phyloP scores from a whole-genome alignment of 1,140 invertebrate genomes.

The Cydia strobilella region DNA sequence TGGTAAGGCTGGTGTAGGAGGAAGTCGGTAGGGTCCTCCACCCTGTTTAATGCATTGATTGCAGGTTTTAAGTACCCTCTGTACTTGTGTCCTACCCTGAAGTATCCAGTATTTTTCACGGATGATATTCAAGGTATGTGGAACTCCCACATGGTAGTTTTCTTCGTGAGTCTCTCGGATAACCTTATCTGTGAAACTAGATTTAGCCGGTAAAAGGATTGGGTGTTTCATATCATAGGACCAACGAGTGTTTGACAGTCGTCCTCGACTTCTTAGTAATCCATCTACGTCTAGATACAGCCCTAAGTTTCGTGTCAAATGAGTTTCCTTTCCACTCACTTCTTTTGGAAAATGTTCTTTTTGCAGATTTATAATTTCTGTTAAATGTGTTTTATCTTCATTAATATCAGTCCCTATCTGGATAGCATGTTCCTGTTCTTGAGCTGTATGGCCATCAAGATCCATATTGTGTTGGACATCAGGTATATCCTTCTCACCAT shows the following conservation, averaged over 20 bases:
- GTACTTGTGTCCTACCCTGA: constrained; percentile 17
- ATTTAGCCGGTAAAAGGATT: constrained; percentile 10
- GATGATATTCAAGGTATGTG: constrained; percentile 20
- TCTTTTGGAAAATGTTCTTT: background rate
- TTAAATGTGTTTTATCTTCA: background rate
- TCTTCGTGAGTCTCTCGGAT: constrained; percentile 12
- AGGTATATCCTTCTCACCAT: background rate
- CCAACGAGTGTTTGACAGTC: background rate
- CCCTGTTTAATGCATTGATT: constrained; percentile 26
- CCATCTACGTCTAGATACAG: constrained; percentile 10
- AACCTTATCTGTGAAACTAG: constrained; percentile 10
- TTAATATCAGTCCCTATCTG: background rate
- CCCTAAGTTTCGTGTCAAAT: constrained; percentile 9
- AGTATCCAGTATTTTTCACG: constrained; percentile 32
- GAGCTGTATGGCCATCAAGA: background rate
- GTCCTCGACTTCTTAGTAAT: background rate
- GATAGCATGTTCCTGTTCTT: background rate
- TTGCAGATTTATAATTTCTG: background rate
- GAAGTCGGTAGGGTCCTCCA: constrained; percentile 24
- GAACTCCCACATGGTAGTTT: constrained; percentile 32
- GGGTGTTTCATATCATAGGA: constrained; percentile 16
- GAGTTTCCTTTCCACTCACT: constrained; percentile 2
- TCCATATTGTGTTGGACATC: background rate
- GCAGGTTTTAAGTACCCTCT: constrained; percentile 30
- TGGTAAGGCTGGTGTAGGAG: constrained; percentile 20